phyloP scores from a whole-genome alignment of 2,797 vertebrate genomes.

The Gila robusta region DNA sequence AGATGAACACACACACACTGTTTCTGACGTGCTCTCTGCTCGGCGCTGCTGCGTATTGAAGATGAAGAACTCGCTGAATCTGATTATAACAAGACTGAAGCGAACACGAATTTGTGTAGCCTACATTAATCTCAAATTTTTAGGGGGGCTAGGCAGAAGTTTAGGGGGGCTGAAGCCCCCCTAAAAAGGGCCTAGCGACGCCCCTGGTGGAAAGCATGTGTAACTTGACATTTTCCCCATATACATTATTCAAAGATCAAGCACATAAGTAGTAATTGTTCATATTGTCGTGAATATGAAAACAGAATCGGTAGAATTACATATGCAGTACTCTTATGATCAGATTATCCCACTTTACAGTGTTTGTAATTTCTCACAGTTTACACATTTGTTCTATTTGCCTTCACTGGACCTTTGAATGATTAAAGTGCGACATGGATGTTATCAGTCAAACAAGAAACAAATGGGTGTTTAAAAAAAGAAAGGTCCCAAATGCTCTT shows the following conservation, averaged over 20 bases:
- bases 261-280: not conserved
- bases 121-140: no score
- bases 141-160: no score
- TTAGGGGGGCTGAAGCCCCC: no score
- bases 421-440: conserved; percentile 50
- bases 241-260: not conserved
- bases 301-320: not conserved
- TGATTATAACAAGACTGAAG: no score
- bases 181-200: no score
- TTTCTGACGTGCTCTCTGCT: no score
- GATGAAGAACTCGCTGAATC: no score
- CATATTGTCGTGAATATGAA: not conserved
- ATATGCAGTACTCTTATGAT: not conserved
- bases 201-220: no score
- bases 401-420: conserved; percentile 32
- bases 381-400: conserved; percentile 30
- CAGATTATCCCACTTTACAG: conserved; percentile 2
- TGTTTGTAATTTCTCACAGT: conserved; percentile 33
- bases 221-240: not conserved
- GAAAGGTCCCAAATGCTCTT: conserved; percentile 56
- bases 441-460: conserved; percentile 62
- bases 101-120: no score
- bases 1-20: no score
- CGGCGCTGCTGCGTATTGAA: no score
- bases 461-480: conserved; percentile 55